Base-by-base conservation (phyloP, 2,888 invertebrate genomes). In the Macrophya alboannulata region DNA sequence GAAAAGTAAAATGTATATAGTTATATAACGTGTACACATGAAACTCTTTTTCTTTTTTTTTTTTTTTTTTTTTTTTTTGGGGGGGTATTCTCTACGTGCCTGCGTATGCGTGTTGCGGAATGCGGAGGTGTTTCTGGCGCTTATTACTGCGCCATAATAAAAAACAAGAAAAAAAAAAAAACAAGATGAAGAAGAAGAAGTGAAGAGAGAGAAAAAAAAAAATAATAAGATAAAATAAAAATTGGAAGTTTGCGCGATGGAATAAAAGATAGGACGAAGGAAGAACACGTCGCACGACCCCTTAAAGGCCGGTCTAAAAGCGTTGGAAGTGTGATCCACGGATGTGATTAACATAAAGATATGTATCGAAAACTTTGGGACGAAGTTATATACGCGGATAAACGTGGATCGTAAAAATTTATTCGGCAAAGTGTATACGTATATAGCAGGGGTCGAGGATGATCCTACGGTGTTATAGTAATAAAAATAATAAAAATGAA, bases 281-380 rank as follows among this genome's bases (percentile, higher is more conserved):
- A 62, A 10, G 21, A 12, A 9, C 40, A 21, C 21, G 37, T 31
- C 3, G 31, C 68, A 12, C 37, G 21, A 74, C 12, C 43, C 74
- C 74, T 43, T 12, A 51, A 25, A 55, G 72, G 77, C 51, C 17
- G 31, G 55, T 77, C 77, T 55, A 17, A 77, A 77, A 55, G 31
- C 77, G 25, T 25, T 77, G 77, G 77, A 77, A 77, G 51, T 77
- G 77, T 51, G 77, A 77, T 77, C 51, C 77, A 37, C 15, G 51
- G 55, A 55, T 55, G 77, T 77, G 77, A 77, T 77, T 77, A 77
- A 77, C 77, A 77, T 77, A 77, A 77, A 77, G 77, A 77, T 48
- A 77, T 77, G 77, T 51, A 77, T 77, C 77, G 77, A 51, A 77
- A 77, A 77, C 21, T 77, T 77, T 25, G 77, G 48, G 51, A 77